Conservation (phyloP, 2,113 vertebrate genomes). For the Lampris incognitus region DNA sequence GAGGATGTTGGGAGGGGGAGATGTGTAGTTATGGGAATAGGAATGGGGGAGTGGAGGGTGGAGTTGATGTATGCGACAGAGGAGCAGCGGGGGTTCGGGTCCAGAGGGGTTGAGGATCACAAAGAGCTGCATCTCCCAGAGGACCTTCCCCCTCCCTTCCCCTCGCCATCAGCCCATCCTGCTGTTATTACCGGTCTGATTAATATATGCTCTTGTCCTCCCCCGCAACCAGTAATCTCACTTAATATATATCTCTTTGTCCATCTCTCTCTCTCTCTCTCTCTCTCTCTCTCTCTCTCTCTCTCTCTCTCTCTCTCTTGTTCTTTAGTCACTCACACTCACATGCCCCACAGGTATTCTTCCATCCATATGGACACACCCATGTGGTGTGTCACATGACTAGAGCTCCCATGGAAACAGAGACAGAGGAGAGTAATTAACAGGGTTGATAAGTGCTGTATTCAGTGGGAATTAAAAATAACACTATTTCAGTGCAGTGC, state of each 20-base stretch:
- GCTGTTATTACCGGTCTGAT: constrained; percentile 71
- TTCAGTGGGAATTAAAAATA: not conserved
- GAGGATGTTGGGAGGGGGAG: not conserved
- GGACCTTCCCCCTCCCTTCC: constrained; percentile 40
- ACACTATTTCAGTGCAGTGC: too few relatives aligned
- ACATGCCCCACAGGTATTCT: constrained; percentile 48
- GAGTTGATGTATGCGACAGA: constrained; percentile 2
- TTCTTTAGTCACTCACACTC: constrained; percentile 1
- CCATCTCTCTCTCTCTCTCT: constrained; percentile 14
- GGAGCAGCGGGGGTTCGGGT: constrained; percentile 46
- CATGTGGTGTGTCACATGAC: constrained; percentile 61
- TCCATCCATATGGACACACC: constrained; percentile 50
- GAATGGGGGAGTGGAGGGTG: constrained; percentile 14
- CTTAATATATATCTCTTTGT: constrained; percentile 48
- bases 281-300: constrained; percentile 4
- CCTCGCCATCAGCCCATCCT: constrained; percentile 53
- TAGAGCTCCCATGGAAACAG: constrained; percentile 62
- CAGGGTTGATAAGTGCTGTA: constrained; percentile 45
- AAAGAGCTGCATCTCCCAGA: constrained; percentile 67
- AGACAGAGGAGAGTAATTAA: constrained; percentile 45
- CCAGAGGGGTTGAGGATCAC: constrained; percentile 61
- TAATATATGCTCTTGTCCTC: constrained; percentile 48
- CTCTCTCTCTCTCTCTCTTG: constrained; percentile 1
- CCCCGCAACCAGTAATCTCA: constrained; percentile 54
- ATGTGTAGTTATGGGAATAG: not conserved